These are phyloP conservation scores for Triplophysa siluroides DNA, from an alignment of 2,113 vertebrate species.

Conservation along the genomic window DNA sequence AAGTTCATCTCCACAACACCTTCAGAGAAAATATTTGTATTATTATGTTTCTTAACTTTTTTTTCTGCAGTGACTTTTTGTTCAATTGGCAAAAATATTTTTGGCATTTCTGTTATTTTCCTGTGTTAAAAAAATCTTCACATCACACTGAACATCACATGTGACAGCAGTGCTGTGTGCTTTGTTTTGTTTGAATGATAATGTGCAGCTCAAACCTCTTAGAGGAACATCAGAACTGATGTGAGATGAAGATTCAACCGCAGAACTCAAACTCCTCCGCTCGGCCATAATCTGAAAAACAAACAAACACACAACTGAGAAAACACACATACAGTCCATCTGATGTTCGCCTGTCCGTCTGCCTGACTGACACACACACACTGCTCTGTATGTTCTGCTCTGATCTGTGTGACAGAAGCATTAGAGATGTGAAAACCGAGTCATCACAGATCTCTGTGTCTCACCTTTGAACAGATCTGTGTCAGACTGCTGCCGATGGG, in stretches of 20 bases:
- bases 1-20: no score
- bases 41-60: no score
- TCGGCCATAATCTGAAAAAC: slow-evolving; percentile 95
- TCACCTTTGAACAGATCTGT: slow-evolving; percentile 96
- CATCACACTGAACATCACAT: no score
- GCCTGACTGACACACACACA: not conserved
- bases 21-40: no score
- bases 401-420: no score
- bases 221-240: slow-evolving; percentile 89
- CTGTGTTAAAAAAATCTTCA: no score
- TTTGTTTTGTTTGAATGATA: not conserved
- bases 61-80: no score
- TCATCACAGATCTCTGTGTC: slow-evolving; percentile 20
- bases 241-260: slow-evolving; percentile 86
- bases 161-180: no score
- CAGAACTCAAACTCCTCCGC: slow-evolving; percentile 91
- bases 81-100: no score
- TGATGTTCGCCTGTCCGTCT: not conserved
- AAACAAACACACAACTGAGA: not conserved
- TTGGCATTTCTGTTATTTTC: no score
- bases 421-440: no score
- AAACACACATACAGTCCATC: not conserved
- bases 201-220: slow-evolving; percentile 81
- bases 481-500: slow-evolving; percentile 95
- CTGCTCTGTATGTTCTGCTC: no score